Evolutionary conservation across 1,140 invertebrate species (phyloP).

Genomic region (Drosophila ercepeae): DNA sequence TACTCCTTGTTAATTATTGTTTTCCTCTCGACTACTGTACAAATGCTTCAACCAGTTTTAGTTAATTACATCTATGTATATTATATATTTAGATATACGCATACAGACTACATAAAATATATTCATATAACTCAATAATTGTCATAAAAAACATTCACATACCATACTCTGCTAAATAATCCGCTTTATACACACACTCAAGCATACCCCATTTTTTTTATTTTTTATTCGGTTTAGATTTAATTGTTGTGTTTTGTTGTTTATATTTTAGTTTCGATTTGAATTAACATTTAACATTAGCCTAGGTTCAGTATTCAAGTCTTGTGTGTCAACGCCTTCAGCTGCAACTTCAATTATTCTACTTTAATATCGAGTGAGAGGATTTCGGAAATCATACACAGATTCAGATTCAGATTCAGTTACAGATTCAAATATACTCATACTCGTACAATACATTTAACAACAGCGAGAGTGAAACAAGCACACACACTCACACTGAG

Average conservation of each 20-base stretch:
- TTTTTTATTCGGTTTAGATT: slow-evolving; percentile 2
- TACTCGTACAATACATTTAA: not conserved
- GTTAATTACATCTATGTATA: slow-evolving; percentile 27
- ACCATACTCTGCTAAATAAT: slow-evolving; percentile 36
- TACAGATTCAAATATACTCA: not conserved
- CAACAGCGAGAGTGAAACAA: slow-evolving; percentile 18
- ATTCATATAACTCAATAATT: slow-evolving; percentile 35
- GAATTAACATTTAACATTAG: slow-evolving; percentile 65
- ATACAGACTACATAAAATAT: slow-evolving; percentile 49
- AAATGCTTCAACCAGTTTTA: slow-evolving; percentile 22
- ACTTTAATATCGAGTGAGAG: slow-evolving; percentile 24
- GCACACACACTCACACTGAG: slow-evolving; percentile 15
- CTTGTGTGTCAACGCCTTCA: slow-evolving; percentile 62
- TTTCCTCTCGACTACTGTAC: slow-evolving; percentile 44
- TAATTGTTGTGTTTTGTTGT: slow-evolving; percentile 13
- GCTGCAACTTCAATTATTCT: slow-evolving; percentile 33
- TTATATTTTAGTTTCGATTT: slow-evolving; percentile 22
- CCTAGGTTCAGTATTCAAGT: slow-evolving; percentile 71
- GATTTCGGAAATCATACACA: slow-evolving; percentile 31
- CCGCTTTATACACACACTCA: slow-evolving; percentile 31
- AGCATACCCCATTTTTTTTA: too few relatives aligned
- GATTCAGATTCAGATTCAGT: not conserved
- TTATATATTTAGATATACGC: slow-evolving; percentile 15
- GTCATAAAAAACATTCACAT: slow-evolving; percentile 65
- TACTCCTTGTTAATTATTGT: slow-evolving; percentile 49